Evolutionary conservation across 2,113 vertebrate genomes (phyloP).

Genomic region (Zosterops hypoxanthus): DNA sequence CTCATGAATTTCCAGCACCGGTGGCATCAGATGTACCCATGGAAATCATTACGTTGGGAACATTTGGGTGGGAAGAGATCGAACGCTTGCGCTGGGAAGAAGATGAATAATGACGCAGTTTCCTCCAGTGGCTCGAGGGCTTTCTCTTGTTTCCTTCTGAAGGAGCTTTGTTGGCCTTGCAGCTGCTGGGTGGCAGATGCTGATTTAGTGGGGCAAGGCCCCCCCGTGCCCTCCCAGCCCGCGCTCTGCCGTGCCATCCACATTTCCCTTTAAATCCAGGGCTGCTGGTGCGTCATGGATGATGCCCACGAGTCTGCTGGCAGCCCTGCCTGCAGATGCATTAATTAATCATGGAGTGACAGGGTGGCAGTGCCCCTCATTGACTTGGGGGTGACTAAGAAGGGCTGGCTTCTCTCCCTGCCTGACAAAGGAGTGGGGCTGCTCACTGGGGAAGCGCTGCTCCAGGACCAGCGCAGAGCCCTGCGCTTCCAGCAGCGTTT

Average conservation of each 20-base stretch:
- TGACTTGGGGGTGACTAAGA: conserved; percentile 18
- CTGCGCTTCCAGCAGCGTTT: neutral
- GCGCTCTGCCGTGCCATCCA: neutral
- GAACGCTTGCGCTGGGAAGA: neutral
- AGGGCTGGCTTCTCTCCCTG: neutral
- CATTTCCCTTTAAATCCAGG: neutral
- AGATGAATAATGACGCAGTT: neutral
- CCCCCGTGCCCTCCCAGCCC: neutral
- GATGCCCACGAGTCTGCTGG: conserved; percentile 17
- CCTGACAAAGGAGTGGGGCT: neutral
- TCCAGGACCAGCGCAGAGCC: neutral
- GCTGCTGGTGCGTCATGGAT: neutral
- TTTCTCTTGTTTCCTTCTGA: conserved; percentile 25
- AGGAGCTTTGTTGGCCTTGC: conserved; percentile 41
- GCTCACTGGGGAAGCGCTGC: neutral
- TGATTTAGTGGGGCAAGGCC: neutral
- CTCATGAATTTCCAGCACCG: neutral
- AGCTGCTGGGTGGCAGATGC: conserved; percentile 49
- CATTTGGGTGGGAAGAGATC: neutral
- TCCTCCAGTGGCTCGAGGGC: neutral
- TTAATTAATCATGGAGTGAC: conserved; percentile 50
- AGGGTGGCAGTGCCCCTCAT: conserved; percentile 19
- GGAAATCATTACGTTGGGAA: neutral
- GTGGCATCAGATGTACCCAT: neutral
- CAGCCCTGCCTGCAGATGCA: conserved; percentile 36